phyloP scores from a whole-genome alignment of 2,888 invertebrate species.

The Noctua pronuba region DNA sequence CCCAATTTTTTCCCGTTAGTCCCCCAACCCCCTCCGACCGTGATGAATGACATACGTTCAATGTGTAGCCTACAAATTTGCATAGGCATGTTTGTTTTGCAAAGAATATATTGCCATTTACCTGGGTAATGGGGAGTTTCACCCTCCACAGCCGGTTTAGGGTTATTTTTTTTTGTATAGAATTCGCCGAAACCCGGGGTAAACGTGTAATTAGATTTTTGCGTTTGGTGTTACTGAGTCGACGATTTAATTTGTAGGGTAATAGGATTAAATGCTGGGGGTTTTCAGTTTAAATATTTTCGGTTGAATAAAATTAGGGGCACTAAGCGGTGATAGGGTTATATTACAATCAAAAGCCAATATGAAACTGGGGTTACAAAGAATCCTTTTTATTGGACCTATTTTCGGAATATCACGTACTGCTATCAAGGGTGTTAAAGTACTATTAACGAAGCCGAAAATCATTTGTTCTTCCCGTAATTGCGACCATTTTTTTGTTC shows the following conservation, averaged over 20 bases:
- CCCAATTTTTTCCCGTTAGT: constrained; percentile 37
- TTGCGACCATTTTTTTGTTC: too few species aligned
- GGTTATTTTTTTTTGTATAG: constrained; percentile 35
- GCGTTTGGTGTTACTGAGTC: constrained; percentile 51
- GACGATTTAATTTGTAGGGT: constrained; percentile 48
- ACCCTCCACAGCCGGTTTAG: constrained; percentile 32
- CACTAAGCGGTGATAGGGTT: constrained; percentile 34
- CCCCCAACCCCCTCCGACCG: constrained; percentile 23
- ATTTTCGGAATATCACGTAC: neutral
- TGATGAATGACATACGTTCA: constrained; percentile 68
- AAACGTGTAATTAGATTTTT: constrained; percentile 53
- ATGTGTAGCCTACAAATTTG: constrained; percentile 65
- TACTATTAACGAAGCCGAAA: too few species aligned
- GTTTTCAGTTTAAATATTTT: constrained; percentile 42
- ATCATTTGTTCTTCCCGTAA: too few species aligned
- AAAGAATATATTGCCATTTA: constrained; percentile 59
- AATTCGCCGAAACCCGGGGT: constrained; percentile 30
- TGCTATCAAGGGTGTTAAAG: too few species aligned
- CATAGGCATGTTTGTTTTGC: constrained; percentile 65
- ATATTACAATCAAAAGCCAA: constrained; percentile 28
- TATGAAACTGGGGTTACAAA: neutral
- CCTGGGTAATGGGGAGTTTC: constrained; percentile 54
- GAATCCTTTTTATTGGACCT: neutral
- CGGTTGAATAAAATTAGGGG: constrained; percentile 36
- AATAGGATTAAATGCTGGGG: constrained; percentile 44